Evolutionary conservation across 2,888 invertebrate genomes (phyloP), one percentile per base, ranked within the genome.

Genomic region (Cosmia trapezina): DNA sequence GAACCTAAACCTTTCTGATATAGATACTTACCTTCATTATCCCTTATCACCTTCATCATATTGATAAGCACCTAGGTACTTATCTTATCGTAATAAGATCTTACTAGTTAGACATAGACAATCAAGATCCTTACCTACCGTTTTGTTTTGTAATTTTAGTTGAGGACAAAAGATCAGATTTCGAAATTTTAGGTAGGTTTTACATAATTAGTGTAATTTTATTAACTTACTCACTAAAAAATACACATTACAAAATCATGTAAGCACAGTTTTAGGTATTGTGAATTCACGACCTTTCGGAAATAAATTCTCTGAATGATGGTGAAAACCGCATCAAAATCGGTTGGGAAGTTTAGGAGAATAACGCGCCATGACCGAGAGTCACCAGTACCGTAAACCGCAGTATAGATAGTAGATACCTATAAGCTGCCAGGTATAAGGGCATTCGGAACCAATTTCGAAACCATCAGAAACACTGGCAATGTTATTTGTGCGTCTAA

Each of bases 71-170:
- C 17, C 4, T n/a, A 22, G 0, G 6, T 53, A 54, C 41, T n/a
- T 73, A 56, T 57, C 68, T 76, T 53, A 78, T 71, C 78, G 17
- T 41, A 53, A 33, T 33, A 45, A 11, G 45, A 74, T 74, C 73
- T 57, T 51, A 69, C 11, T 11, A 74, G 4, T 4, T 37, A 37
- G 37, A 37, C 37, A 37, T 37, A 37, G 49, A 45, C 45, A 33
- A 74, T 60, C 73, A 22, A 78, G 73, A 78, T 78, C 41, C n/a
- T n/a, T 59, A 60, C 8, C n/a, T 70, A 47, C 14, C 9, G 28
- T 78, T 60, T 59, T 53, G 78, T 53, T 28, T 28, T 28, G 28
- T 28, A 74, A 70, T 57, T 57, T 57, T 33, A 41, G 4, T n/a
- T 28, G 17, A 37, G 33, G 33, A 28, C 33, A 17, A 59, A 47